phyloP scores from a whole-genome alignment of 2,888 invertebrate species.

The Tetranychus piercei region DNA sequence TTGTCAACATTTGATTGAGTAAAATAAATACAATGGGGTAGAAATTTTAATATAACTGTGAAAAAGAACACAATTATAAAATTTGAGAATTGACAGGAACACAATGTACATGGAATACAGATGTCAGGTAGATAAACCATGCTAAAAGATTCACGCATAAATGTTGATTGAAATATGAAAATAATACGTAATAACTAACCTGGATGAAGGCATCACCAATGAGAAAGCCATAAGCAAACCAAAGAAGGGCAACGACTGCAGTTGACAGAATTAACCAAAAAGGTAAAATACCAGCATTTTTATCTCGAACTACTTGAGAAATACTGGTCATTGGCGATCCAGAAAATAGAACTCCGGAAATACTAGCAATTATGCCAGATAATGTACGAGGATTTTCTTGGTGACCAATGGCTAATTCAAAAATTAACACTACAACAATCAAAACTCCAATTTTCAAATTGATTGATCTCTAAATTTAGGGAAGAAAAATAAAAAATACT shows the following conservation, averaged over 20 bases:
- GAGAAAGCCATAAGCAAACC: constrained; percentile 61
- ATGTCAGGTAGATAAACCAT: too few relatives aligned
- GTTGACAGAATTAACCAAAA: constrained; percentile 70
- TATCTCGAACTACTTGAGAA: constrained; percentile 51
- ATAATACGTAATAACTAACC: constrained; percentile 13
- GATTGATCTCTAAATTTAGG: constrained; percentile 37
- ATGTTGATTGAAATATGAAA: too few relatives aligned
- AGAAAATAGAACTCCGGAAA: constrained; percentile 56
- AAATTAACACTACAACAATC: constrained; percentile 37
- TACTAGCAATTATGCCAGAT: constrained; percentile 46
- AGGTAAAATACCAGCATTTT: constrained; percentile 67
- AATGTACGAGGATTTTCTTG: constrained; percentile 38
- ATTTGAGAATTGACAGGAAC: too few relatives aligned
- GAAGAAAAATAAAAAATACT: not conserved
- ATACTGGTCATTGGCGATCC: constrained; percentile 62
- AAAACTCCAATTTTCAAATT: constrained; percentile 44
- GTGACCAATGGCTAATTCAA: constrained; percentile 36
- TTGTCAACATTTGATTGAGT: too few relatives aligned
- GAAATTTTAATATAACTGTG: too few relatives aligned
- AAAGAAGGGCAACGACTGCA: constrained; percentile 53
- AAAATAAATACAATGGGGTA: too few relatives aligned
- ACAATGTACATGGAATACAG: too few relatives aligned
- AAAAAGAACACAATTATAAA: too few relatives aligned
- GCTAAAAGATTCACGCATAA: too few relatives aligned
- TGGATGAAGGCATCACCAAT: constrained; percentile 54